Evolutionary conservation across 2,113 vertebrate species (phyloP), one percentile per base, ranked within the genome.

Genomic region (Chionis minor): DNA sequence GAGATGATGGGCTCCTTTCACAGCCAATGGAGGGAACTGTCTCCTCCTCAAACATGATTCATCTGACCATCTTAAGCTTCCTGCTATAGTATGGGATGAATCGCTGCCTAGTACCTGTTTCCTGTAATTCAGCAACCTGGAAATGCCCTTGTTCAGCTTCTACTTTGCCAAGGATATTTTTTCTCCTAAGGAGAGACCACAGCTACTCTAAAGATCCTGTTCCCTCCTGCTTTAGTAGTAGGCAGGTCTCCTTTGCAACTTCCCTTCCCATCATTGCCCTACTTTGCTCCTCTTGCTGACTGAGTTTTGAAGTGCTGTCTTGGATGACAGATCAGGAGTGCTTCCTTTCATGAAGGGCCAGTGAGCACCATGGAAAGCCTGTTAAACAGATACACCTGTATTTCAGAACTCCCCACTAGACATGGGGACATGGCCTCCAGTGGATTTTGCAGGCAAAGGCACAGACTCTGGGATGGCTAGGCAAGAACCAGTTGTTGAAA

Each of bases 361-460:
- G 16, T 20, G 27, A 70, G 20, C 9, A 20, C 13, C 0, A 0
- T n/a, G 8, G 23, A 74, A 87, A 54, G 12, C 38, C 78, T 83
- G 45, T 59, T 83, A 55, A n/a, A 54, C 20, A 74, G 15, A 22
- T 14, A 51, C 8, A 58, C 4, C 12, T 28, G 3, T 71, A 24
- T 82, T 79, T 88, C 59, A 73, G 20, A 32, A 42, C n/a, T 74
- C 26, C 22, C 10, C 42, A 54, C 5, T 10, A 71, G 30, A 20
- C n/a, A 19, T 3, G 11, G 12, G 27, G 49, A 44, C 13, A 3
- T 4, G 45, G 28, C 1, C 5, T 15, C 16, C 8, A 23, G 23
- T 8, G 4, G 11, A 71, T 93, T 85, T 87, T 79, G 10, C 27
- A 58, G 38, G 19, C 30, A 81, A 91, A 78, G 35, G n/a, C 16